These are phyloP conservation scores for Salminus brasiliensis DNA, from an alignment of 2,113 vertebrate genomes.

Conservation along the genomic window DNA sequence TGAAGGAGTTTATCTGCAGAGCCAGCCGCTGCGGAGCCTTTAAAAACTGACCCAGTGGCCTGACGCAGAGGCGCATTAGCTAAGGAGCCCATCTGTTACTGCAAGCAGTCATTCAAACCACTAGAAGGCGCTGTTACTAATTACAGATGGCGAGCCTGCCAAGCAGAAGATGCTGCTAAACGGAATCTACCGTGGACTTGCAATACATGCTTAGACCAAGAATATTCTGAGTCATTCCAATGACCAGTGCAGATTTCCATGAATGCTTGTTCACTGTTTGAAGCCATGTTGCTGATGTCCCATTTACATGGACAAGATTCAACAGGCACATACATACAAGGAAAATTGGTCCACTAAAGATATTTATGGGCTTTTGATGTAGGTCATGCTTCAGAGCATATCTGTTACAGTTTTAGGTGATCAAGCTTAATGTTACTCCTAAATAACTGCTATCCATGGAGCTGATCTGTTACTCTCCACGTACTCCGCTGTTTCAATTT, in stretches of 20 bases:
- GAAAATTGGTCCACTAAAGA: background rate
- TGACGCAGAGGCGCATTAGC: too few species aligned
- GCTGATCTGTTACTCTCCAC: slow-evolving; percentile 3
- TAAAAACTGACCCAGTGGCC: slow-evolving; percentile 84
- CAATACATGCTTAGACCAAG: background rate
- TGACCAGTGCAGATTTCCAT: background rate
- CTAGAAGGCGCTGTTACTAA: slow-evolving; percentile 22
- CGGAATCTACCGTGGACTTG: background rate
- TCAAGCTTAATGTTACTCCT: background rate
- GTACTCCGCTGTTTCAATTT: background rate
- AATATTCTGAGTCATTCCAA: background rate
- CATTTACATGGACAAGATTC: background rate
- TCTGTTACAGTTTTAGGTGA: background rate
- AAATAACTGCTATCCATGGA: background rate
- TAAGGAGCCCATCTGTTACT: background rate
- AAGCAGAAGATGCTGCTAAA: background rate
- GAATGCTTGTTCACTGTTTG: background rate
- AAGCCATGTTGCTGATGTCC: background rate
- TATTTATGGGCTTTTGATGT: background rate
- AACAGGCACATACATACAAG: background rate
- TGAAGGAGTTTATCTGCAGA: slow-evolving; percentile 96
- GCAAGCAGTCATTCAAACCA: slow-evolving; percentile 15
- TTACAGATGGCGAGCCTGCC: background rate
- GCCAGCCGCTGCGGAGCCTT: slow-evolving; percentile 97
- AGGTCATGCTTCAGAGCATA: background rate